Conservation (phyloP, 2,888 invertebrate genomes). For the Sarcophaga caerulescens region DNA sequence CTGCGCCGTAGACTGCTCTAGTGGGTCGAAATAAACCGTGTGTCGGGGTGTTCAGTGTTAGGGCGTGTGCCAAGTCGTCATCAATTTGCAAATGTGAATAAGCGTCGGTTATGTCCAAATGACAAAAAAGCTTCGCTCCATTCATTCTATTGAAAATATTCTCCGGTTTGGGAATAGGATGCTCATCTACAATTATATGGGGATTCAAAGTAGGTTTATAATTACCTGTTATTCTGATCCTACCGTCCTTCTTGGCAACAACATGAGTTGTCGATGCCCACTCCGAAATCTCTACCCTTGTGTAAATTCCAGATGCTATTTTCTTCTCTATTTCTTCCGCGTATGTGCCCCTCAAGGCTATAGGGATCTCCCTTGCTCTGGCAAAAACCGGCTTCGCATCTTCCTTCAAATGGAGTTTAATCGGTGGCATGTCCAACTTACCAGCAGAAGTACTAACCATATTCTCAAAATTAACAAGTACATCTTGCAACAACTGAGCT, state of each 20-base stretch:
- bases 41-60: slow-evolving; percentile 46
- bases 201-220: slow-evolving; percentile 45
- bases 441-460: slow-evolving; percentile 22
- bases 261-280: slow-evolving; percentile 33
- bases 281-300: slow-evolving; percentile 19
- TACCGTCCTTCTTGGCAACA: slow-evolving; percentile 14
- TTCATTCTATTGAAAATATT: slow-evolving; percentile 39
- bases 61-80: slow-evolving; percentile 33
- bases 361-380: slow-evolving; percentile 24
- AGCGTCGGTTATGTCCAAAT: slow-evolving; percentile 31
- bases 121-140: slow-evolving; percentile 37
- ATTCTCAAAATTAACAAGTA: neutral
- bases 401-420: slow-evolving; percentile 15
- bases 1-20: slow-evolving; percentile 60
- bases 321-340: slow-evolving; percentile 20
- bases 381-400: slow-evolving; percentile 8
- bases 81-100: slow-evolving; percentile 42
- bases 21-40: slow-evolving; percentile 57
- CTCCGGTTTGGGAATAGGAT: slow-evolving; percentile 36
- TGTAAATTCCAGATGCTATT: slow-evolving; percentile 39
- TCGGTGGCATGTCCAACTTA: slow-evolving; percentile 16
- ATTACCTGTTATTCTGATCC: slow-evolving; percentile 32
- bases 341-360: slow-evolving; percentile 9
- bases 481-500: neutral
- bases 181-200: slow-evolving; percentile 35